Evolutionary conservation across 1,140 invertebrate genomes (phyloP).

Genomic region (Oncopeltus fasciatus): DNA sequence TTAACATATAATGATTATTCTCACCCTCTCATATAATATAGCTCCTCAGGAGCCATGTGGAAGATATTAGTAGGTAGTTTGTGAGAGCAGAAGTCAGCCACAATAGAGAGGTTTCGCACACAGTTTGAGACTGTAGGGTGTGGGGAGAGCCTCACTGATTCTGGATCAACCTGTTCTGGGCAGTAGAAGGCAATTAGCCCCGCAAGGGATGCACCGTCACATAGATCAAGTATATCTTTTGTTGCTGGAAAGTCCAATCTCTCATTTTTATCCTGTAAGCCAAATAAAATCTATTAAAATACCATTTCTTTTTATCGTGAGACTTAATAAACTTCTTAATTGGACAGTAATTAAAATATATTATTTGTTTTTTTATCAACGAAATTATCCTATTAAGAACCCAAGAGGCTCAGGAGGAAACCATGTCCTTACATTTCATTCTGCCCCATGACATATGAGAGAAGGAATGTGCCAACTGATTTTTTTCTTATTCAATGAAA

Average conservation of each 20-base stretch:
- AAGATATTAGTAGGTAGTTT: constrained; percentile 78
- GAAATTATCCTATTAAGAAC: too few species aligned
- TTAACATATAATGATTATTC: too few species aligned
- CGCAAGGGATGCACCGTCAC: constrained; percentile 82
- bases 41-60: constrained; percentile 89
- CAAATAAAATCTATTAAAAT: too few species aligned
- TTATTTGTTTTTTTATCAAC: too few species aligned
- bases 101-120: constrained; percentile 81
- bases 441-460: too few species aligned
- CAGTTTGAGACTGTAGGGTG: constrained; percentile 71
- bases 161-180: constrained; percentile 68
- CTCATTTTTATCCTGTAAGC: background rate
- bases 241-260: constrained; percentile 27
- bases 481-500: too few species aligned
- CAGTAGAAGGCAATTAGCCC: constrained; percentile 87
- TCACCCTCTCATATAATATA: constrained; percentile 87
- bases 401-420: too few species aligned
- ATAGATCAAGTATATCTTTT: constrained; percentile 58
- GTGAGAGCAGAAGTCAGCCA: constrained; percentile 73
- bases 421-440: too few species aligned
- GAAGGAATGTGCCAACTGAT: too few species aligned
- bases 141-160: constrained; percentile 52
- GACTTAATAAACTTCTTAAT: too few species aligned
- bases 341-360: too few species aligned
- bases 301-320: too few species aligned